phyloP scores from a whole-genome alignment of 2,113 vertebrate species.

The Engraulis encrasicolus region DNA sequence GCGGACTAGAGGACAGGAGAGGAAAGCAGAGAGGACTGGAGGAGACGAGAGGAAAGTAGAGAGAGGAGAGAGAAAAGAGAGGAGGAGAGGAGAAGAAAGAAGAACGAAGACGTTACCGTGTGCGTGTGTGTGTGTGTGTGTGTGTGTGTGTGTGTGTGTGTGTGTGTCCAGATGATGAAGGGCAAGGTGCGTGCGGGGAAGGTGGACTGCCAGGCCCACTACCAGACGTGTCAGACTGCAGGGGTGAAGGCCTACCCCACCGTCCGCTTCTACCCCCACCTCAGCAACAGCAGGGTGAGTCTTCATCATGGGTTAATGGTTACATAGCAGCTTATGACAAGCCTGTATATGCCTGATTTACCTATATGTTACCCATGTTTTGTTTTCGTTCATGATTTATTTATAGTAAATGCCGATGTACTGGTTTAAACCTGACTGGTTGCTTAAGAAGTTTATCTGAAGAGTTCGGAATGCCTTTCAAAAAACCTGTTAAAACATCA shows the following conservation, averaged over 20 bases:
- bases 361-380: too few relatives aligned
- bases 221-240: conserved; percentile 84
- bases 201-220: conserved; percentile 90
- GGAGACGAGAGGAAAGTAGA: background rate
- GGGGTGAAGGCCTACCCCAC: conserved; percentile 91
- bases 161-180: conserved; percentile 81
- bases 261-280: conserved; percentile 85
- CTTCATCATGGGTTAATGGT: background rate
- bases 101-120: background rate
- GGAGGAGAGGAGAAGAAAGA: background rate
- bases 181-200: conserved; percentile 90
- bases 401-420: too few relatives aligned
- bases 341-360: background rate
- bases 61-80: too few relatives aligned
- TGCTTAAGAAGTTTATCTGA: too few relatives aligned
- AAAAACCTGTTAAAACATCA: too few relatives aligned
- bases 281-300: conserved; percentile 78
- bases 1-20: too few relatives aligned
- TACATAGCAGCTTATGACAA: background rate
- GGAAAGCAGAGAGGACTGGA: background rate
- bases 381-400: too few relatives aligned
- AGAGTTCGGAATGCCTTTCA: too few relatives aligned
- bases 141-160: conserved; percentile 5
- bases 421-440: too few relatives aligned
- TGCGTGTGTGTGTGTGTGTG: background rate